Evolutionary conservation across 1,140 invertebrate species (phyloP), one percentile per base, ranked within the genome.

Genomic region (Augochlora pura): DNA sequence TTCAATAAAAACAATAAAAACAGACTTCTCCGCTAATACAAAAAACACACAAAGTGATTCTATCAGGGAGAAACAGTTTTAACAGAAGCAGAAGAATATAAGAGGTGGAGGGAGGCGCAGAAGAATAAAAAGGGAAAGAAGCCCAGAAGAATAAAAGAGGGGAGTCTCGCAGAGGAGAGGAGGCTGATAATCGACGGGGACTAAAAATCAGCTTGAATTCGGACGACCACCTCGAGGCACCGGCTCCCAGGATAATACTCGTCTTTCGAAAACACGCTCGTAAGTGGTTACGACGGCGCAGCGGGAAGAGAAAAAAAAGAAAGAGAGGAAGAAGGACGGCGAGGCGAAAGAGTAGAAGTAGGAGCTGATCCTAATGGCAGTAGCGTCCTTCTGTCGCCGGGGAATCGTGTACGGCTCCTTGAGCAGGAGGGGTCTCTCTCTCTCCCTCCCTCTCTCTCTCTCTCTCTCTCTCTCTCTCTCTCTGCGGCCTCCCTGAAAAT

Each of bases 301-400:
- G 27, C 42, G n/a, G 18, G 5, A 27, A 52, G 59, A 39, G 46
- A 60, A 71, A 77, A 62, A 81, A 64, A 74, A 65, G 10, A 66
- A 38, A 25, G 67, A 57, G 32, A 32, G 4, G 32, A 27, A 4
- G 27, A 72, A 59, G 32, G 81, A 52, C 49, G 49, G 12, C 42
- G 25, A 38, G 16, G 62, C 32, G 8, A 23, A 16, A 46, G 52
- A 49, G 66, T 52, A 84, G 42, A 46, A 46, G 83, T 81, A 85
- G 69, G 73, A 78, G 86, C 65, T 78, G 87, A 88, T 88, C 87
- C 75, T 86, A 89, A 88, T 87, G 79, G 86, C 77, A 71, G 88
- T 89, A 88, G 84, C 84, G 82, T 83, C 82, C 83, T 87, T 81
- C 80, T 83, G 87, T 87, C 85, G 85, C 62, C 63, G 74, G 77